These are phyloP conservation scores for Heterotilapia buettikoferi DNA, from an alignment of 2,113 vertebrate genomes.

Conservation along the genomic window DNA sequence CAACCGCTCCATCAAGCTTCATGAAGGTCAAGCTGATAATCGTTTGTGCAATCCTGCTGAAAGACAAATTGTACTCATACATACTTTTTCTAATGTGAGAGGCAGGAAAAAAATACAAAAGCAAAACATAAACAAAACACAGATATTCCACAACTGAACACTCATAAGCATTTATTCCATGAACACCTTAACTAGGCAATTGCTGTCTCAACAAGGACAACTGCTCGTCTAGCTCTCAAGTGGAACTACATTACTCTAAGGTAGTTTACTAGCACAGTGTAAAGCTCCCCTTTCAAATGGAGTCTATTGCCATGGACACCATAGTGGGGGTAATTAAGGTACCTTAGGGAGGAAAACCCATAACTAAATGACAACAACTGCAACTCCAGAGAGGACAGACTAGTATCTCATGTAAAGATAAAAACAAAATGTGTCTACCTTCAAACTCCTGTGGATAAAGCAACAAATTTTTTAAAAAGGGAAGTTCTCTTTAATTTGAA, in stretches of 20 bases:
- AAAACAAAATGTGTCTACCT: background rate
- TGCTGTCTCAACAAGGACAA: background rate
- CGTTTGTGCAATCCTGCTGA: background rate
- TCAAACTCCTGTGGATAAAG: background rate
- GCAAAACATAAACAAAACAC: background rate
- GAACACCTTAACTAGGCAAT: background rate
- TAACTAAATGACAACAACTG: conserved; percentile 25
- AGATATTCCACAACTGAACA: background rate
- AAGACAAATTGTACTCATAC: background rate
- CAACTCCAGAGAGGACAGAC: background rate
- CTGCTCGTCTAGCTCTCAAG: background rate
- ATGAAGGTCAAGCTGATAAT: background rate
- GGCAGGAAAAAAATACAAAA: background rate
- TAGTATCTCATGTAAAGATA: background rate
- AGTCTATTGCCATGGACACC: conserved; percentile 14
- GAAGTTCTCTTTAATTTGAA: background rate
- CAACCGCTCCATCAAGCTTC: background rate
- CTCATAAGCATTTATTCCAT: background rate
- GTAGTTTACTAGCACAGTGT: background rate
- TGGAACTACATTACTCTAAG: background rate
- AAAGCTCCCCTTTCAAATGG: background rate
- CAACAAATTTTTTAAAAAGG: background rate
- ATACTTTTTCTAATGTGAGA: background rate
- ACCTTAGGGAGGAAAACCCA: conserved; percentile 29
- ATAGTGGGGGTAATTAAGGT: conserved; percentile 12